These are phyloP conservation scores for Heterochromis multidens DNA, from an alignment of 2,113 vertebrate genomes.

Conservation along the genomic window DNA sequence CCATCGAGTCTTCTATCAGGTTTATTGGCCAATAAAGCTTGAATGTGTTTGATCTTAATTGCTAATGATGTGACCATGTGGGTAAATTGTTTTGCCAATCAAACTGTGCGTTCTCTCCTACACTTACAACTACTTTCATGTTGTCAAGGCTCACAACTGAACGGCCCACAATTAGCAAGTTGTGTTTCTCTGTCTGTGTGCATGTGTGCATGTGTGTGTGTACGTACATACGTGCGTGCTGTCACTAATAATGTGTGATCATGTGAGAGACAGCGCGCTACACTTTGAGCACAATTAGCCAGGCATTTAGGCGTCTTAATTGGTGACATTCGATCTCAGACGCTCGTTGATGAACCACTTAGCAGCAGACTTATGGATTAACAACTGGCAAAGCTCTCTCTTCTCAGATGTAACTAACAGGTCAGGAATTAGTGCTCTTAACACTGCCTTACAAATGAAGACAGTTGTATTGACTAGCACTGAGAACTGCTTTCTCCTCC, in stretches of 20 bases:
- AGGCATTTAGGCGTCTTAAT: slow-evolving; percentile 80
- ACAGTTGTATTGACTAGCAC: slow-evolving; percentile 62
- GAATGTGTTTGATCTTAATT: slow-evolving; percentile 53
- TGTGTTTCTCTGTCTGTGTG: slow-evolving; percentile 23
- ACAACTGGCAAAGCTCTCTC: slow-evolving; percentile 53
- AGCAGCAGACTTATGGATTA: slow-evolving; percentile 79
- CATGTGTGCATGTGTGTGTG: not conserved
- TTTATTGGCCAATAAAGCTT: slow-evolving; percentile 30
- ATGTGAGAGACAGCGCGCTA: slow-evolving; percentile 59
- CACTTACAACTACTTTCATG: slow-evolving; percentile 43
- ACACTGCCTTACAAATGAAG: slow-evolving; percentile 64
- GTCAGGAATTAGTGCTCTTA: slow-evolving; percentile 77
- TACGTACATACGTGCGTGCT: not conserved
- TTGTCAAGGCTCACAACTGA: slow-evolving; percentile 23
- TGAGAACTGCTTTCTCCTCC: slow-evolving; percentile 31
- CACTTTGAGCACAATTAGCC: slow-evolving; percentile 79
- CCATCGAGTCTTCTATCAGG: slow-evolving; percentile 14
- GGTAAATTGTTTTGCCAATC: slow-evolving; percentile 69
- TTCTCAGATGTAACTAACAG: slow-evolving; percentile 76
- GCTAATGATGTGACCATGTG: slow-evolving; percentile 35
- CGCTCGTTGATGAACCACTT: slow-evolving; percentile 75
- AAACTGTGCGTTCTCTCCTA: slow-evolving; percentile 26
- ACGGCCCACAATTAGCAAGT: slow-evolving; percentile 34
- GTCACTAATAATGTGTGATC: slow-evolving; percentile 58
- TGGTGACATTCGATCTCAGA: slow-evolving; percentile 77